Conservation (phyloP, 1,140 invertebrate genomes). For the Zaprionus davidi region DNA sequence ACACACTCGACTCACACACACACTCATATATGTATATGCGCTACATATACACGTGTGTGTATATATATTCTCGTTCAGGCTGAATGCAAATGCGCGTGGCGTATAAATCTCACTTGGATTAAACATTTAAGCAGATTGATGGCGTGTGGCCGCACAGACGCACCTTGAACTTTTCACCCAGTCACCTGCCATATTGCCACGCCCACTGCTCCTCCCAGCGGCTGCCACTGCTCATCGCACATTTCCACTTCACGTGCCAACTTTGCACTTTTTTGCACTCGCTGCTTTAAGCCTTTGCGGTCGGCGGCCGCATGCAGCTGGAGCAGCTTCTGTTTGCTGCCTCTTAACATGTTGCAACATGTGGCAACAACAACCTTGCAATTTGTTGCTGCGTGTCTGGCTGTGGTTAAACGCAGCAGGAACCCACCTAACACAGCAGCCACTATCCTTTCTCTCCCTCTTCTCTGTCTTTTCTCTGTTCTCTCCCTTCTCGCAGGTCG, state of each 20-base stretch:
- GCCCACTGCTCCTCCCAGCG: background rate
- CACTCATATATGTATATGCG: background rate
- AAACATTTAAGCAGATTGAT: conserved; percentile 82
- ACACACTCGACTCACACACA: conserved; percentile 1
- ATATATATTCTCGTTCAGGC: conserved; percentile 6
- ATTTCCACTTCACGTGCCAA: conserved; percentile 46
- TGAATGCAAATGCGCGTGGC: conserved; percentile 15
- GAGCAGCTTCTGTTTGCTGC: conserved; percentile 24
- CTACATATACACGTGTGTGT: background rate
- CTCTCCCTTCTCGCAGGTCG: background rate
- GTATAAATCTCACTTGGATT: conserved; percentile 75
- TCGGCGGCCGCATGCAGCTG: background rate
- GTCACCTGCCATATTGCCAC: background rate
- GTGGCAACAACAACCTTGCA: conserved; percentile 49
- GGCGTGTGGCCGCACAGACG: conserved; percentile 41
- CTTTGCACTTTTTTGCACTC: conserved; percentile 21
- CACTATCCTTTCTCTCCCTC: background rate
- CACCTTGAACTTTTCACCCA: conserved; percentile 67
- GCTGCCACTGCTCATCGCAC: conserved; percentile 28
- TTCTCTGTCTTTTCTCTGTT: background rate
- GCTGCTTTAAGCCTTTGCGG: conserved; percentile 37
- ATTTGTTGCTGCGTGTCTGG: conserved; percentile 67
- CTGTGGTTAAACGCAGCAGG: conserved; percentile 57
- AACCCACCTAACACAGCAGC: background rate
- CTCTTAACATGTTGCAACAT: conserved; percentile 31